Evolutionary conservation across 2,113 vertebrate species (phyloP).

Genomic region (Varanus salvator): DNA sequence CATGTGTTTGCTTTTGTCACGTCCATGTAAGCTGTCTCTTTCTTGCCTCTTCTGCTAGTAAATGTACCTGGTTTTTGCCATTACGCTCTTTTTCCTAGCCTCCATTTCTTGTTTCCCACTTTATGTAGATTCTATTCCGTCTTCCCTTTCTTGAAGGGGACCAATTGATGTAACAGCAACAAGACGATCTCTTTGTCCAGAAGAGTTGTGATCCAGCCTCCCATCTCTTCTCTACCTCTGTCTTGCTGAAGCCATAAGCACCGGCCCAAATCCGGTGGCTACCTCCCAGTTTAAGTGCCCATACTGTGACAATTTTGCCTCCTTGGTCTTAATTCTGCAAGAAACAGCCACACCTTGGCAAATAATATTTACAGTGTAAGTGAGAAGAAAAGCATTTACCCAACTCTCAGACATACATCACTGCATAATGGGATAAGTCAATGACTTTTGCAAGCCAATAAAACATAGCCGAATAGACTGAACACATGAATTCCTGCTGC

Average conservation of each 20-base stretch:
- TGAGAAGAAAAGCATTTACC: neutral
- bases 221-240: neutral
- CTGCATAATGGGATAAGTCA: neutral
- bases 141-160: neutral
- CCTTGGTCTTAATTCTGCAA: neutral
- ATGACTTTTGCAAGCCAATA: neutral
- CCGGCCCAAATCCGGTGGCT: neutral
- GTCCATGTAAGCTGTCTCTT: neutral
- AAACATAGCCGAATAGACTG: neutral
- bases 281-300: neutral
- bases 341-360: neutral
- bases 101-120: no score
- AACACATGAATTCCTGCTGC: neutral
- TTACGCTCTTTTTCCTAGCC: neutral
- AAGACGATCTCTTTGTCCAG: neutral
- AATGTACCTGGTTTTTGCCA: neutral
- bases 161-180: no score
- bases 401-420: neutral
- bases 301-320: neutral
- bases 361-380: neutral
- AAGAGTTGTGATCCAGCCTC: neutral
- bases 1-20: neutral
- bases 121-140: no score
- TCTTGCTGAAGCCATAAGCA: neutral
- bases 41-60: neutral